These are phyloP conservation scores for Lasius fuliginosus DNA, from an alignment of 2,888 invertebrate species.

Conservation along the genomic window DNA sequence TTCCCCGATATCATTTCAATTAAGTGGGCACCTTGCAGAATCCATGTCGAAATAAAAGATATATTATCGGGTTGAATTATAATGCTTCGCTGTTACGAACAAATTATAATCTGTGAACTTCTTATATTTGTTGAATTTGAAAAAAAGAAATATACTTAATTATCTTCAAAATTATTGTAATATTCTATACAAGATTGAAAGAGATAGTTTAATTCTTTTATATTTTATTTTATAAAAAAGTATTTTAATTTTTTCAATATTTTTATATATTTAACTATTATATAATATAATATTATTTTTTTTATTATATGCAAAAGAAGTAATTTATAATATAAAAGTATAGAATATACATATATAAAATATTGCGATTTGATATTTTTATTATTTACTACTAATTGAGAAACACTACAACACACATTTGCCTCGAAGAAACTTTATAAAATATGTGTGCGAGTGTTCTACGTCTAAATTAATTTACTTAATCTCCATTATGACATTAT, in stretches of 20 bases:
- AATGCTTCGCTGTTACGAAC: background rate
- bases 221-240: background rate
- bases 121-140: background rate
- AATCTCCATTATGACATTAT: slow-evolving; percentile 1
- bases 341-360: background rate
- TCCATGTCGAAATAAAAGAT: background rate
- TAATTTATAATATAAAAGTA: background rate
- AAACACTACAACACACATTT: background rate
- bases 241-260: background rate
- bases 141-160: background rate
- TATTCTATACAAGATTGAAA: background rate
- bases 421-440: background rate
- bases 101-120: slow-evolving; percentile 17
- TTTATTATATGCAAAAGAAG: no score
- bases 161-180: background rate
- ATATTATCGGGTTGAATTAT: background rate
- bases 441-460: background rate
- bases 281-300: background rate
- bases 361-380: background rate
- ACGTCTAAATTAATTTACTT: slow-evolving; percentile 13
- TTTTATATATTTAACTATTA: background rate
- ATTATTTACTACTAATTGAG: background rate
- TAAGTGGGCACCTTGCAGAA: slow-evolving; percentile 35
- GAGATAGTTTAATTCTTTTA: background rate
- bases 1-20: slow-evolving; percentile 45